Evolutionary conservation across 2,888 invertebrate species (phyloP).

Genomic region (Rhagonycha lutea): DNA sequence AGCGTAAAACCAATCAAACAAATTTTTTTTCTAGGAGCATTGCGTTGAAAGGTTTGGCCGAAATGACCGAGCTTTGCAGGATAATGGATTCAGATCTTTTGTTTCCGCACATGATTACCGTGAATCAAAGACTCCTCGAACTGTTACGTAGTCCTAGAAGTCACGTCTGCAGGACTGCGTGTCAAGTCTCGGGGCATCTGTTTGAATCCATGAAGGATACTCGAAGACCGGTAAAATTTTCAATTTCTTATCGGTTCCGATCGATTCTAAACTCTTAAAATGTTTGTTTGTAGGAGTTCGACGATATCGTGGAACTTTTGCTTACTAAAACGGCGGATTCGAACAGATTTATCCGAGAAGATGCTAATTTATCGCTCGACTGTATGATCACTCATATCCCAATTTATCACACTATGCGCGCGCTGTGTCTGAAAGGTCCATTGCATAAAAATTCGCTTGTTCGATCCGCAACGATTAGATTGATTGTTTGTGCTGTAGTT

Average conservation of each 20-base stretch:
- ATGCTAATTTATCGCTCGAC: slow-evolving; percentile 72
- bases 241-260: not conserved
- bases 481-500: slow-evolving; percentile 67
- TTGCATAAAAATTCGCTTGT: slow-evolving; percentile 71
- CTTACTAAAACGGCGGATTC: slow-evolving; percentile 74
- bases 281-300: slow-evolving; percentile 64
- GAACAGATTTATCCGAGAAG: slow-evolving; percentile 74
- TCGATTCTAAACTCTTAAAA: not conserved
- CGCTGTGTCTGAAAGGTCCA: slow-evolving; percentile 56
- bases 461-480: slow-evolving; percentile 66
- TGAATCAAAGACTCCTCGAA: slow-evolving; percentile 52
- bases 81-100: slow-evolving; percentile 41
- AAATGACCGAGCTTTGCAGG: slow-evolving; percentile 48
- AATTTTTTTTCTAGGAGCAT: slow-evolving; percentile 40
- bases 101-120: slow-evolving; percentile 48
- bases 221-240: slow-evolving; percentile 49
- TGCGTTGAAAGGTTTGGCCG: slow-evolving; percentile 49
- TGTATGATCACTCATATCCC: slow-evolving; percentile 70
- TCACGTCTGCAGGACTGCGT: slow-evolving; percentile 53
- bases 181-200: slow-evolving; percentile 53
- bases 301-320: slow-evolving; percentile 67
- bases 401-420: slow-evolving; percentile 60
- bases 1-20: not conserved
- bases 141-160: slow-evolving; percentile 53
- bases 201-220: slow-evolving; percentile 54